Percentiles rank a stretch among this genome's conserved stretches.
phyloP scores from a whole-genome alignment of 2,113 vertebrate species.

The Sceloporus tristichus region DNA sequence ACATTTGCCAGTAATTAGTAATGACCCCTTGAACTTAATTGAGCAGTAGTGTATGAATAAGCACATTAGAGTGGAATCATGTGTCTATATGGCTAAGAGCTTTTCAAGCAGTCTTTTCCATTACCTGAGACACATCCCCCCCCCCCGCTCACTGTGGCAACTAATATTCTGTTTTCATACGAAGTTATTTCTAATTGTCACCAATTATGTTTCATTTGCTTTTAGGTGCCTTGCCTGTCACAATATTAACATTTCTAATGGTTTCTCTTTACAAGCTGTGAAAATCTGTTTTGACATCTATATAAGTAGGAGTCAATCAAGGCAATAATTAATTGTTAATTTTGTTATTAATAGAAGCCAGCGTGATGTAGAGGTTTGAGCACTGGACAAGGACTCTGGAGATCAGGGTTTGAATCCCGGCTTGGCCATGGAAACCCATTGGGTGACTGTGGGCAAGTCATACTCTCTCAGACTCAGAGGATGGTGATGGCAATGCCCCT shows the following conservation, averaged over 20 bases:
- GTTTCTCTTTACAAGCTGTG: slow-evolving; percentile 76
- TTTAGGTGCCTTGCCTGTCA: slow-evolving; percentile 80
- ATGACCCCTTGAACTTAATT: slow-evolving; percentile 56
- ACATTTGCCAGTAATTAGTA: slow-evolving; percentile 58
- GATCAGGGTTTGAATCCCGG: too few species aligned
- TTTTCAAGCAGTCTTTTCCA: slow-evolving; percentile 43
- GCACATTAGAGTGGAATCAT: slow-evolving; percentile 52
- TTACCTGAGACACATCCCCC: slow-evolving; percentile 14
- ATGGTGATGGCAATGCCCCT: too few species aligned
- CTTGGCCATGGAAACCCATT: too few species aligned
- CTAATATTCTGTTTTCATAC: slow-evolving; percentile 74
- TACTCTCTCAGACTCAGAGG: too few species aligned
- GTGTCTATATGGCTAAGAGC: slow-evolving; percentile 45
- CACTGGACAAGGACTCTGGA: too few species aligned
- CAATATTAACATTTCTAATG: slow-evolving; percentile 81
- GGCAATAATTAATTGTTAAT: slow-evolving; percentile 84
- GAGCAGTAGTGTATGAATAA: slow-evolving; percentile 65
- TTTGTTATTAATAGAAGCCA: slow-evolving; percentile 80
- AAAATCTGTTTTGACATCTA: slow-evolving; percentile 84
- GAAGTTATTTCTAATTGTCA: slow-evolving; percentile 79
- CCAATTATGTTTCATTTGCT: slow-evolving; percentile 82
- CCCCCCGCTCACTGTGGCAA: slow-evolving; percentile 36
- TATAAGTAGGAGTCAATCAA: slow-evolving; percentile 83
- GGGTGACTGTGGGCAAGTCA: too few species aligned
- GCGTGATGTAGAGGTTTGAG: too few species aligned